Percentiles rank a stretch among this genome's conserved stretches.
Conservation (phyloP, 23 tunicate genomes). For the Phallusia fumigata region DNA sequence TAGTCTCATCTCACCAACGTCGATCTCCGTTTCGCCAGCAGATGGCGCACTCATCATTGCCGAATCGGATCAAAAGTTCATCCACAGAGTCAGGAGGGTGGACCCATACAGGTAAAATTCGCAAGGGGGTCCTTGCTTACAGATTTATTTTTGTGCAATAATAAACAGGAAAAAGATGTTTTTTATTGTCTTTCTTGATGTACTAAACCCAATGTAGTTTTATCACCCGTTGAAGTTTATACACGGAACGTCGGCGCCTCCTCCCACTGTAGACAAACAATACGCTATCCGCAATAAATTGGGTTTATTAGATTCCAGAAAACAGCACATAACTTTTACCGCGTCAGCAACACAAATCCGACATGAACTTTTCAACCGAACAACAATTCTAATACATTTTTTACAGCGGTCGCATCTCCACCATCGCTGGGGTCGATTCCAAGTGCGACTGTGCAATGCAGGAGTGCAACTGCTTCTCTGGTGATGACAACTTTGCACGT, state of each 20-base stretch:
- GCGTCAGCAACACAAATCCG: too few species aligned
- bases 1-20: constrained; percentile 58
- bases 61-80: constrained; percentile 64
- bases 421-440: constrained; percentile 75
- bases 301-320: too few species aligned
- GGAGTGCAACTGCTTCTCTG: constrained; percentile 78
- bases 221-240: too few species aligned
- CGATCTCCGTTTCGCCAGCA: constrained; percentile 58
- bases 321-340: too few species aligned
- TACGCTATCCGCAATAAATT: too few species aligned
- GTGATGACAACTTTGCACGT: constrained; percentile 91
- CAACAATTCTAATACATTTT: neutral
- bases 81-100: constrained; percentile 68
- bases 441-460: constrained; percentile 80
- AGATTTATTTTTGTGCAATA: too few species aligned
- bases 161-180: too few species aligned
- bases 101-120: constrained; percentile 53
- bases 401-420: constrained; percentile 60
- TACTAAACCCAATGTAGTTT: too few species aligned
- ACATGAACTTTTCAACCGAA: too few species aligned
- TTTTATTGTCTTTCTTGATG: too few species aligned
- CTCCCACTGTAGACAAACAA: too few species aligned
- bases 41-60: constrained; percentile 85
- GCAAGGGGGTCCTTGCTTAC: neutral
- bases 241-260: too few species aligned